Conservation (phyloP, 2,113 vertebrate species). For the Podarcis cretensis region DNA sequence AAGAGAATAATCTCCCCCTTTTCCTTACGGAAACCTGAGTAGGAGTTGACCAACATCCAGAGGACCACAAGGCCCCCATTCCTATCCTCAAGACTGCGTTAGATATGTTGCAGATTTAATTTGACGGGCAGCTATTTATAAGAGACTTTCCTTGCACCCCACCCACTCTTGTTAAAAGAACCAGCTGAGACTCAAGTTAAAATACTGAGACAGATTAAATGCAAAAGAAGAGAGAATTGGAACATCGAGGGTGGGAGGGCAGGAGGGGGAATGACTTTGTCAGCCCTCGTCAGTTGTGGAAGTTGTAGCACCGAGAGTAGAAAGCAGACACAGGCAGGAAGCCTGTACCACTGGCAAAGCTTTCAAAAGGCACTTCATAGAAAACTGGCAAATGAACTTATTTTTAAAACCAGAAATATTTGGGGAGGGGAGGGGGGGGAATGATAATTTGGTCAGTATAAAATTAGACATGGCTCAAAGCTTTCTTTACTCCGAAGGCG, state of each 20-base stretch:
- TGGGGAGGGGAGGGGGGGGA: not conserved
- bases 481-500: not conserved
- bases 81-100: not conserved
- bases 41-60: too few species aligned
- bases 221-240: slow-evolving; percentile 22
- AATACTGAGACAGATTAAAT: slow-evolving; percentile 49
- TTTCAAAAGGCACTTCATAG: slow-evolving; percentile 84
- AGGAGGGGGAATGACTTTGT: slow-evolving; percentile 40
- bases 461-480: not conserved
- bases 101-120: not conserved
- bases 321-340: slow-evolving; percentile 68
- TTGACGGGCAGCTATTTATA: not conserved
- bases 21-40: too few species aligned
- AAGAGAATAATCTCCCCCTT: not conserved
- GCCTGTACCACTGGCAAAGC: slow-evolving; percentile 67
- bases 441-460: slow-evolving; percentile 33
- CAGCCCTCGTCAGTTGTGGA: slow-evolving; percentile 70
- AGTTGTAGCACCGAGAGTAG: slow-evolving; percentile 78
- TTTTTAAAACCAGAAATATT: slow-evolving; percentile 7
- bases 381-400: slow-evolving; percentile 69
- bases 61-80: not conserved
- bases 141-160: not conserved
- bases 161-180: not conserved
- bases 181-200: not conserved
- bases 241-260: not conserved